A percentile compares a stretch with the other conserved stretches of the same genome.
phyloP scores from a whole-genome alignment of 2,888 invertebrate genomes.

The Ctenicera cuprea region DNA sequence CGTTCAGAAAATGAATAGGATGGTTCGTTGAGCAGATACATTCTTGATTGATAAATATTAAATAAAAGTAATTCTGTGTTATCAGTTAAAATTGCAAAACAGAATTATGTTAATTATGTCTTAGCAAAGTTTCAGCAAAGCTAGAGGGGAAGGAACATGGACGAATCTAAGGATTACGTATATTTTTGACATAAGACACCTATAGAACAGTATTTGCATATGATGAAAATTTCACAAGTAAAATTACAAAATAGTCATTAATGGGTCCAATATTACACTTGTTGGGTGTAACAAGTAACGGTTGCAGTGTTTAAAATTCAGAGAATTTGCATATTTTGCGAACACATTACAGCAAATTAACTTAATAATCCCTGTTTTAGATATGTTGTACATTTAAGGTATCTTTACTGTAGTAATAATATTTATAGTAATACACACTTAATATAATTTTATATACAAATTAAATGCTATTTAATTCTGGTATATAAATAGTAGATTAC shows the following conservation, averaged over 20 bases:
- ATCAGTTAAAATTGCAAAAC: no score
- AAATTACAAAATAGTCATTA: not conserved
- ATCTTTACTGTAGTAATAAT: not conserved
- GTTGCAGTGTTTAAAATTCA: not conserved
- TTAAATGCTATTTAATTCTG: not conserved
- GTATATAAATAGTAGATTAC: not conserved
- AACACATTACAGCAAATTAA: conserved; percentile 21
- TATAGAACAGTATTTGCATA: not conserved
- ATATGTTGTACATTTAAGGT: conserved; percentile 14
- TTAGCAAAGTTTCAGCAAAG: no score
- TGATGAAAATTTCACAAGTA: not conserved
- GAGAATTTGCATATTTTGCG: not conserved
- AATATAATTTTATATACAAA: conserved; percentile 4
- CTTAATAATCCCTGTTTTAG: conserved; percentile 10
- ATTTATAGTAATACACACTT: not conserved
- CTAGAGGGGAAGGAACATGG: not conserved
- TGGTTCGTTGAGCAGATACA: no score
- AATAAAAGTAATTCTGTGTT: no score
- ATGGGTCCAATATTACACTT: not conserved
- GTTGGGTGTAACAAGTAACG: not conserved
- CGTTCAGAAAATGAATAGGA: no score
- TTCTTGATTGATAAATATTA: no score
- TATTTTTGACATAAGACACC: not conserved
- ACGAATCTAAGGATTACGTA: conserved; percentile 14
- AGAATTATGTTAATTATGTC: no score